A percentile compares a stretch with the other conserved stretches of the same genome.
Conservation (phyloP, 2,113 vertebrate genomes). For the Bostrychus sinensis region DNA sequence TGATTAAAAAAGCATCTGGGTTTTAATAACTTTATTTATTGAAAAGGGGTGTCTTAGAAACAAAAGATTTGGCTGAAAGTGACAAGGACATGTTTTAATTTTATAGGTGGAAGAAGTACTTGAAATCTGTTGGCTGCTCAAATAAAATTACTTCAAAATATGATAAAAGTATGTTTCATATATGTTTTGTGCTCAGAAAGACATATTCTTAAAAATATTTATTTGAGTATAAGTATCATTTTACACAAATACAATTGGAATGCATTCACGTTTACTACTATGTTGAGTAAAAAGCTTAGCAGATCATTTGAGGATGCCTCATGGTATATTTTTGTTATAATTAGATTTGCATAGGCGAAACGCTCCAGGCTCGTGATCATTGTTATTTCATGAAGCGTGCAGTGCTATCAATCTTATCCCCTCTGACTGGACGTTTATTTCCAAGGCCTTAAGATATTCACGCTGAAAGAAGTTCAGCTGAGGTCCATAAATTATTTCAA, state of each 20-base stretch:
- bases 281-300: constrained; percentile 45
- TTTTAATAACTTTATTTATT: too few species aligned
- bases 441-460: constrained; percentile 12
- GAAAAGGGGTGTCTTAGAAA: neutral
- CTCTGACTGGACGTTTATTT: constrained; percentile 23
- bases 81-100: constrained; percentile 56
- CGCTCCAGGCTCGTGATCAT: constrained; percentile 61
- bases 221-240: constrained; percentile 18
- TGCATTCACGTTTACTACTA: constrained; percentile 37
- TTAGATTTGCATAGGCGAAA: constrained; percentile 58
- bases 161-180: too few species aligned
- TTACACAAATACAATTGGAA: too few species aligned
- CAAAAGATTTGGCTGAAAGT: neutral
- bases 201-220: too few species aligned
- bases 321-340: constrained; percentile 52
- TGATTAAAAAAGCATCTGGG: neutral
- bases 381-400: constrained; percentile 62
- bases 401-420: constrained; percentile 28
- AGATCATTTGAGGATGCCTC: constrained; percentile 44
- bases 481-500: constrained; percentile 24
- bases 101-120: neutral
- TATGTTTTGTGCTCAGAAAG: too few species aligned
- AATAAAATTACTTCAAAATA: too few species aligned
- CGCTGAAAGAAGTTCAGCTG: constrained; percentile 30
- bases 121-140: too few species aligned